These are phyloP conservation scores for Acanthis flammea DNA, from an alignment of 2,797 vertebrate species.

Conservation along the genomic window DNA sequence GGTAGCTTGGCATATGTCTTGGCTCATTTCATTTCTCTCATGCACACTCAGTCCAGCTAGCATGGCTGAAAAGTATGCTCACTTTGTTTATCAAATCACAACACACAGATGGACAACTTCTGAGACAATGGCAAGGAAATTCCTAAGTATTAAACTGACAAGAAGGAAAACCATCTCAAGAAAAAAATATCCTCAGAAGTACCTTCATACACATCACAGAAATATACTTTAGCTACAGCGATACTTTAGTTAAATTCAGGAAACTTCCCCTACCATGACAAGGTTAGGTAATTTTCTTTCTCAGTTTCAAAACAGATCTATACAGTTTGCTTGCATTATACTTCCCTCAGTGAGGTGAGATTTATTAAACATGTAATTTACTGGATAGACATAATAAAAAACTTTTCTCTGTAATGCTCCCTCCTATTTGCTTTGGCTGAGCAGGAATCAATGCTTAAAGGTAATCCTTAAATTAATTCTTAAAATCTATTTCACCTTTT, in stretches of 20 bases:
- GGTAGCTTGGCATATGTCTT: not conserved
- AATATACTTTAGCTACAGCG: not conserved
- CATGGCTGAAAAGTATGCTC: not conserved
- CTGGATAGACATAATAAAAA: not conserved
- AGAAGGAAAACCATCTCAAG: not conserved
- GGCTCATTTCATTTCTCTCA: not conserved
- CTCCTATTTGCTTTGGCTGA: not conserved
- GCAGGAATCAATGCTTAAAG: not conserved
- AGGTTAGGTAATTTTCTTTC: not conserved
- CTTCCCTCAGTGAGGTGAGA: not conserved
- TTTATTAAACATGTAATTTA: not conserved
- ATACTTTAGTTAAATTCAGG: not conserved
- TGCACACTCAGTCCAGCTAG: not conserved
- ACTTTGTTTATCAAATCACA: not conserved
- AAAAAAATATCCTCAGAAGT: not conserved
- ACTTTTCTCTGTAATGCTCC: not conserved
- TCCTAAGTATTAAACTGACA: not conserved
- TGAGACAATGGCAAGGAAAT: not conserved
- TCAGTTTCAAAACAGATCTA: not conserved
- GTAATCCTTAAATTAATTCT: not conserved
- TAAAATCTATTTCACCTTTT: not conserved
- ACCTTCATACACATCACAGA: not conserved
- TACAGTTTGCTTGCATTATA: not conserved
- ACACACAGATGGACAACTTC: not conserved
- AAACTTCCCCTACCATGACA: not conserved